Evolutionary conservation across 2,888 invertebrate species (phyloP).

Genomic region (Theodoxus fluviatilis): DNA sequence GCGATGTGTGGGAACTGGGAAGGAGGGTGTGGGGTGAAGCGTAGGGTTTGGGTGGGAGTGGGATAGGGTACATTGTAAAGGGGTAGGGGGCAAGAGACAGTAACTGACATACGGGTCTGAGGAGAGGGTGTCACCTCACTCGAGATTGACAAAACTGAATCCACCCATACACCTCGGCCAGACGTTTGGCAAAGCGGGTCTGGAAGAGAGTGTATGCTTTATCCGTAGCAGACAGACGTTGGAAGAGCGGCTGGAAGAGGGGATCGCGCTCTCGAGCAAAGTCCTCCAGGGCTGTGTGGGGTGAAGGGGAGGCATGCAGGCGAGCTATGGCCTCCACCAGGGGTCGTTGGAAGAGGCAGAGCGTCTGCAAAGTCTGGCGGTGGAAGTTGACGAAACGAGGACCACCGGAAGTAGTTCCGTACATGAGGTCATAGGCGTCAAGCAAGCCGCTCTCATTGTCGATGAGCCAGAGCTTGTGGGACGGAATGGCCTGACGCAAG

Average conservation of each 20-base stretch:
- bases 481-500: slow-evolving; percentile 54
- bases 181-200: slow-evolving; percentile 39
- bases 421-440: slow-evolving; percentile 63
- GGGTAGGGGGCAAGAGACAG: not conserved
- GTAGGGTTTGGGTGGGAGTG: not conserved
- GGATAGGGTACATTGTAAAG: not conserved
- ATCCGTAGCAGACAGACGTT: too few relatives aligned
- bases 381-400: slow-evolving; percentile 56
- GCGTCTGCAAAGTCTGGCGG: slow-evolving; percentile 54
- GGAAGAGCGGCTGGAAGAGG: slow-evolving; percentile 34
- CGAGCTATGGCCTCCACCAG: slow-evolving; percentile 44
- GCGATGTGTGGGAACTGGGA: too few relatives aligned
- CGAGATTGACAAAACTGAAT: slow-evolving; percentile 36
- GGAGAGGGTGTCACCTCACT: not conserved
- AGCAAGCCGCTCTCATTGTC: slow-evolving; percentile 66
- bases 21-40: slow-evolving; percentile 1
- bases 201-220: slow-evolving; percentile 36
- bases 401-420: slow-evolving; percentile 36
- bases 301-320: slow-evolving; percentile 34
- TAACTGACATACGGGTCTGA: not conserved
- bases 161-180: slow-evolving; percentile 42
- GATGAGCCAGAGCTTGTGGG: slow-evolving; percentile 63
- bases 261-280: slow-evolving; percentile 43
- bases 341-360: slow-evolving; percentile 59
- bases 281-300: slow-evolving; percentile 40